phyloP scores from a whole-genome alignment of 2,113 vertebrate species.

The Malaclemys terrapin region DNA sequence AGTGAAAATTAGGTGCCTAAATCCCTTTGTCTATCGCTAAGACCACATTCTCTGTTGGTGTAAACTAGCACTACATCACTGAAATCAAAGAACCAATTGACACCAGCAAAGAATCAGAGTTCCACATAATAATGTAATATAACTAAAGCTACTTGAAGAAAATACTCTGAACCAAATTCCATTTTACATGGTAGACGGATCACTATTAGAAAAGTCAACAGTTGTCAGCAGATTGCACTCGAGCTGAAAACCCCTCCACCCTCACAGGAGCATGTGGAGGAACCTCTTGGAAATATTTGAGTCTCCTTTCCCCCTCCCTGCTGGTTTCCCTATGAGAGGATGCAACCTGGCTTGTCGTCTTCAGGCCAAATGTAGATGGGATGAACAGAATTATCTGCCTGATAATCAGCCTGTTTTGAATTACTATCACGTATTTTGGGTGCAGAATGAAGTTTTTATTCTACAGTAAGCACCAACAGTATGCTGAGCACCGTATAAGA shows the following conservation, averaged over 20 bases:
- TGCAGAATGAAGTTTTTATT: not conserved
- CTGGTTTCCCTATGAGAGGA: not conserved
- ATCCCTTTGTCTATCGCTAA: not conserved
- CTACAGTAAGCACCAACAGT: not conserved
- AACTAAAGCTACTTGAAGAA: too few relatives aligned
- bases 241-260: not conserved
- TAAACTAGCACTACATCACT: not conserved
- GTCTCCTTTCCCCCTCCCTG: not conserved
- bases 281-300: not conserved
- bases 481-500: not conserved
- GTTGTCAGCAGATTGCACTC: not conserved
- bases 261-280: not conserved
- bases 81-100: not conserved
- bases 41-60: not conserved
- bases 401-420: not conserved
- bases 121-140: too few relatives aligned
- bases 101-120: not conserved
- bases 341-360: not conserved
- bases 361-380: not conserved
- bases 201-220: not conserved
- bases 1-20: too few relatives aligned
- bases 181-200: not conserved
- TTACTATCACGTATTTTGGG: not conserved
- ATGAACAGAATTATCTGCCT: not conserved
- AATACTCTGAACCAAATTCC: not conserved